These are phyloP conservation scores for Trissoscelio sp. DNA, from an alignment of 2,888 invertebrate species.

Conservation along the genomic window DNA sequence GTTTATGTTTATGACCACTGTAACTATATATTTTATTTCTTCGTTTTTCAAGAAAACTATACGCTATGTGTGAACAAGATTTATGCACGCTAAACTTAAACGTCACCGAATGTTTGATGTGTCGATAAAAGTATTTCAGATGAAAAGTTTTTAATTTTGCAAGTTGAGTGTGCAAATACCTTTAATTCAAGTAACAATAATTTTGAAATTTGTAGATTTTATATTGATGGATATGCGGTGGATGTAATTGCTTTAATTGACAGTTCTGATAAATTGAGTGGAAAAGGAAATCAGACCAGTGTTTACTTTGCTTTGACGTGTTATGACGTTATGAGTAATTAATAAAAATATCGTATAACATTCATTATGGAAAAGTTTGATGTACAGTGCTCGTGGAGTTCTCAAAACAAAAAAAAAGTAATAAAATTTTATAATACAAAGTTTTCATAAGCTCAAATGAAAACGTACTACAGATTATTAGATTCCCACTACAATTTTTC, in stretches of 20 bases:
- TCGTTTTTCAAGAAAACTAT: conserved; percentile 14
- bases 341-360: neutral
- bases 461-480: no score
- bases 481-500: no score
- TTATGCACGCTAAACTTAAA: conserved; percentile 26
- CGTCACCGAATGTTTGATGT: conserved; percentile 3
- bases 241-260: neutral
- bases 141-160: neutral
- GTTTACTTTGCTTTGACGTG: neutral
- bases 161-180: neutral
- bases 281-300: neutral
- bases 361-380: neutral
- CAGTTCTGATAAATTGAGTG: neutral
- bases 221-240: neutral
- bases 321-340: neutral
- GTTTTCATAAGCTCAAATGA: neutral
- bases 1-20: conserved; percentile 32
- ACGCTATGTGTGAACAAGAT: conserved; percentile 39
- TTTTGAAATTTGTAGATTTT: neutral
- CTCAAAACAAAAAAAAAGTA: neutral
- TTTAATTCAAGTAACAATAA: conserved; percentile 8
- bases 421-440: neutral
- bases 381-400: neutral
- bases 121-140: conserved; percentile 22
- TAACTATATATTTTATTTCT: conserved; percentile 11